Conservation (phyloP, 2,113 vertebrate species). For the Cettia cetti region DNA sequence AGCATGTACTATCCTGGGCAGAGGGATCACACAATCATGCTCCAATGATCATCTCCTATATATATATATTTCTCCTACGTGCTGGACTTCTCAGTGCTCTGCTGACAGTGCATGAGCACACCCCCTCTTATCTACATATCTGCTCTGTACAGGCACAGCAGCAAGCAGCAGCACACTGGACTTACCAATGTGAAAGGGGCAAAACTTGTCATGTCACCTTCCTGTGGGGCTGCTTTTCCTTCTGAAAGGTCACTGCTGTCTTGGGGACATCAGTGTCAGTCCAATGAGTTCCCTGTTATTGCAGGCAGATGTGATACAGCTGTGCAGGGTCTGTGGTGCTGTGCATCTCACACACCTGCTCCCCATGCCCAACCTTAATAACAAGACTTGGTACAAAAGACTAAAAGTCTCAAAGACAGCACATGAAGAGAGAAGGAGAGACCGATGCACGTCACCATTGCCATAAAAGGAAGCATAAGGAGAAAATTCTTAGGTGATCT, state of each 20-base stretch:
- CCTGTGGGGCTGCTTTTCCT: background rate
- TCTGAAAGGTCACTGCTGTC: background rate
- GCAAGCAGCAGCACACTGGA: background rate
- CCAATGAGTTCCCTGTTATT: background rate
- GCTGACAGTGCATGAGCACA: background rate
- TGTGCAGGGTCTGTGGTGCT: background rate
- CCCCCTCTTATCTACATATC: background rate
- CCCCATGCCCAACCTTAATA: background rate
- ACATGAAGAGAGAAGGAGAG: background rate
- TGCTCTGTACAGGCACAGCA: background rate
- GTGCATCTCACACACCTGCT: background rate
- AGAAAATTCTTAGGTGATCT: background rate
- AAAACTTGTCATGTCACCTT: background rate
- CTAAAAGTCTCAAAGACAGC: background rate
- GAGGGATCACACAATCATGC: background rate
- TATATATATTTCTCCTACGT: background rate
- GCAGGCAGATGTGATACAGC: background rate
- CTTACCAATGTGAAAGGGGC: background rate
- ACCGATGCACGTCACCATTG: background rate
- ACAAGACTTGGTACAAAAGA: background rate
- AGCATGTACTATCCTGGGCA: background rate
- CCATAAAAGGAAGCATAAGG: background rate
- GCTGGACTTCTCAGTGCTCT: background rate
- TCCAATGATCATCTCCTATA: background rate
- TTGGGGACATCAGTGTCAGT: background rate